Evolutionary conservation across 2,888 invertebrate genomes (phyloP).

Genomic region (Thera britannica): DNA sequence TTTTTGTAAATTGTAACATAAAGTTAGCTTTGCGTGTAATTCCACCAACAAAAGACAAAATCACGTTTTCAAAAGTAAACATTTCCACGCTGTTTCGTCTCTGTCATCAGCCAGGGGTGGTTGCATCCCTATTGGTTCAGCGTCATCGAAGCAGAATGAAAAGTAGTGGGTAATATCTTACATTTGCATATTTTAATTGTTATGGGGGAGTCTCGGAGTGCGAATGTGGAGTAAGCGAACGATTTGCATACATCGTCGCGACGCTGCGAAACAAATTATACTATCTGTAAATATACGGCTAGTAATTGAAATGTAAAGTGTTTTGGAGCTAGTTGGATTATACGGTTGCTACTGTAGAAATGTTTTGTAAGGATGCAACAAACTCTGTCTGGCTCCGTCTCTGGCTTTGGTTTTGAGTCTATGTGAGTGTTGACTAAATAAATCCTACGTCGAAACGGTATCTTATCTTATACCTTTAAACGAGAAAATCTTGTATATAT

Average conservation of each 20-base stretch:
- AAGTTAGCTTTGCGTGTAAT: too few species aligned
- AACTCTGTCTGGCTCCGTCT: too few species aligned
- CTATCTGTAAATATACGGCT: slow-evolving; percentile 65
- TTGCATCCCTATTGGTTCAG: slow-evolving; percentile 61
- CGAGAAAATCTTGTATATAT: too few species aligned
- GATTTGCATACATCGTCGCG: slow-evolving; percentile 75
- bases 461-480: too few species aligned
- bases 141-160: slow-evolving; percentile 74
- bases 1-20: too few species aligned
- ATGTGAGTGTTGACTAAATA: too few species aligned
- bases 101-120: slow-evolving; percentile 54
- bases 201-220: slow-evolving; percentile 61
- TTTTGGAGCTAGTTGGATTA: slow-evolving; percentile 25
- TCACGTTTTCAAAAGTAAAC: slow-evolving; percentile 29
- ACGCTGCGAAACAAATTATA: slow-evolving; percentile 62
- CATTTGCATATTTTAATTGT: slow-evolving; percentile 85
- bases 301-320: slow-evolving; percentile 61
- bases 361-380: neutral
- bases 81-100: slow-evolving; percentile 52
- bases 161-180: slow-evolving; percentile 79
- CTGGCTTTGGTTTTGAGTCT: too few species aligned
- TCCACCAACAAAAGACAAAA: slow-evolving; percentile 1
- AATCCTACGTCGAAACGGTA: too few species aligned
- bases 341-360: neutral
- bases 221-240: slow-evolving; percentile 72